Evolutionary conservation across 1,140 invertebrate species (phyloP).

Genomic region (Dreissena rostriformis): DNA sequence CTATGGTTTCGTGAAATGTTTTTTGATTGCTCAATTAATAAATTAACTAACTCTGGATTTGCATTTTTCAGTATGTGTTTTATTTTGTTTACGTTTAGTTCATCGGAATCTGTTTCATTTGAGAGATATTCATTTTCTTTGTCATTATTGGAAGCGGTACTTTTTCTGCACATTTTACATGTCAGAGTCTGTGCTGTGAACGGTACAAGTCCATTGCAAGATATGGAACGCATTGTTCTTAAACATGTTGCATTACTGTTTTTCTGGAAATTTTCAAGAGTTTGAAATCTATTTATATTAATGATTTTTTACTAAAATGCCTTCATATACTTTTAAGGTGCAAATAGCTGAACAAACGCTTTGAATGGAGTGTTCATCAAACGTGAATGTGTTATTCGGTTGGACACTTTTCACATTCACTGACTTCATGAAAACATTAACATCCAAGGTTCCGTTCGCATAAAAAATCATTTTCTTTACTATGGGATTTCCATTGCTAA

Average conservation of each 20-base stretch:
- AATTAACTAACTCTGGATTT: constrained; percentile 5
- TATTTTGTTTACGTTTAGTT: not conserved
- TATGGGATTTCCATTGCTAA: not conserved
- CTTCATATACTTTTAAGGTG: constrained; percentile 3
- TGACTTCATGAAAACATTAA: not conserved
- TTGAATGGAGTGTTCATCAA: not conserved
- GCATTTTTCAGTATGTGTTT: not conserved
- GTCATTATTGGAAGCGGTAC: not conserved
- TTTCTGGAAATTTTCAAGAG: constrained; percentile 7
- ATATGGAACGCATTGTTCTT: not conserved
- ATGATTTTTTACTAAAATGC: not conserved
- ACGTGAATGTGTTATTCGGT: not conserved
- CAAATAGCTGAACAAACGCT: not conserved
- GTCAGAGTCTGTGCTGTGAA: not conserved
- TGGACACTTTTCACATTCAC: not conserved
- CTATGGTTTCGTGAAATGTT: constrained; percentile 16
- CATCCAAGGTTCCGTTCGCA: not conserved
- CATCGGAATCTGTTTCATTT: not conserved
- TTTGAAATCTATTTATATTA: constrained; percentile 4
- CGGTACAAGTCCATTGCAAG: constrained; percentile 9
- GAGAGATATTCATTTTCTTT: not conserved
- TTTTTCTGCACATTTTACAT: constrained; percentile 24
- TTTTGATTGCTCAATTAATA: constrained; percentile 2
- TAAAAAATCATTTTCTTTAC: constrained; percentile 5
- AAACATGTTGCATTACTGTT: not conserved